Percentiles rank a stretch among this genome's conserved stretches.
Conservation (phyloP, 2,888 invertebrate genomes). For the Andrena minutula region DNA sequence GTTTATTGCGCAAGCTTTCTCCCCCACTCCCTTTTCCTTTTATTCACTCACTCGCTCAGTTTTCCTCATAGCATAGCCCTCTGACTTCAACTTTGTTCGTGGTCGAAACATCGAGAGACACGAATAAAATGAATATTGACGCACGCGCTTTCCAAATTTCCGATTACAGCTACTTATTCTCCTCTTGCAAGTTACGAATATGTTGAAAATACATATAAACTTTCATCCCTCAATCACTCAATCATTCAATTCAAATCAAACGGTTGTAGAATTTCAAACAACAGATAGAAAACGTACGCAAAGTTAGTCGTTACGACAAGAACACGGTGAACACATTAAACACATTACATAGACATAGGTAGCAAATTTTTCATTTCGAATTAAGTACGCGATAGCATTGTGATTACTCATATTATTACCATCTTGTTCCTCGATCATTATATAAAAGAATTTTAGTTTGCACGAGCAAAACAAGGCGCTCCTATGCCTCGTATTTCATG, state of each 20-base stretch:
- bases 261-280: background rate
- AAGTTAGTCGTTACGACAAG: background rate
- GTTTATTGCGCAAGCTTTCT: slow-evolving; percentile 21
- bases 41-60: background rate
- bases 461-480: background rate
- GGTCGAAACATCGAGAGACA: background rate
- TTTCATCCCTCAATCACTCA: background rate
- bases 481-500: background rate
- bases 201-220: slow-evolving; percentile 8
- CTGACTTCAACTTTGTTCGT: background rate
- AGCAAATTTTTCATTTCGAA: background rate
- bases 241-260: background rate
- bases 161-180: background rate
- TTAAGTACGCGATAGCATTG: slow-evolving; percentile 17
- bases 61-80: background rate
- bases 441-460: slow-evolving; percentile 30
- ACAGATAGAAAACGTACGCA: background rate
- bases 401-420: slow-evolving; percentile 41
- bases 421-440: slow-evolving; percentile 10
- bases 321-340: background rate
- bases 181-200: background rate
- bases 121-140: background rate
- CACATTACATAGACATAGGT: background rate
- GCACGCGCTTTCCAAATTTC: background rate
- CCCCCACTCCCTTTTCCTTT: too few species aligned